These are phyloP conservation scores for Macrostomum cliftonense DNA, from an alignment of 2,888 invertebrate genomes.

Conservation along the genomic window DNA sequence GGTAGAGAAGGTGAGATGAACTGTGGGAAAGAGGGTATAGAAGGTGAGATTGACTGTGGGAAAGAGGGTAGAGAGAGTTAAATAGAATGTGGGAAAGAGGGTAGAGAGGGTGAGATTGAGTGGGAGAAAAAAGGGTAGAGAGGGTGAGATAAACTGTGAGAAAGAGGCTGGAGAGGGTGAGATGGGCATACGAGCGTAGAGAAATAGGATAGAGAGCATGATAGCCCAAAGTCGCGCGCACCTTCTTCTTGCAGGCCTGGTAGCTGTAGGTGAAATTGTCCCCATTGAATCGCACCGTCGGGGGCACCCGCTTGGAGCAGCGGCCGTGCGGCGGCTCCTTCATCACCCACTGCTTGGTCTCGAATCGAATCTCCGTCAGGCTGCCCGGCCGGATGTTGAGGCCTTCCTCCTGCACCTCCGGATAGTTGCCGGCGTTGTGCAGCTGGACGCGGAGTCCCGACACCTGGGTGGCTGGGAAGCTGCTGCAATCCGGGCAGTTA, in stretches of 20 bases:
- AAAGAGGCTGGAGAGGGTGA: no score
- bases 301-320: constrained; percentile 1
- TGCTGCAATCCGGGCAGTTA: constrained; percentile 6
- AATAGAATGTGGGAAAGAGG: no score
- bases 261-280: constrained; percentile 3
- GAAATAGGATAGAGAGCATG: no score
- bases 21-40: no score
- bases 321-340: constrained; percentile 9
- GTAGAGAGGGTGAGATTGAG: no score
- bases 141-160: no score
- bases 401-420: constrained; percentile 5
- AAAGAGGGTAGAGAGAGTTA: no score
- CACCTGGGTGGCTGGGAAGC: constrained; percentile 3
- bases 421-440: constrained; percentile 9
- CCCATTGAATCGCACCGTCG: constrained; percentile 4
- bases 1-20: no score
- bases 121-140: no score
- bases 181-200: no score
- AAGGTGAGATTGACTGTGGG: no score
- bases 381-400: constrained; percentile 8
- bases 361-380: constrained; percentile 7
- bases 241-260: constrained; percentile 7
- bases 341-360: constrained; percentile 6
- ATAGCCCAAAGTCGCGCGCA: no score
- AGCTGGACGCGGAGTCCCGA: constrained; percentile 4